phyloP scores from a whole-genome alignment of 2,888 invertebrate species.

The Desoria tigrina region DNA sequence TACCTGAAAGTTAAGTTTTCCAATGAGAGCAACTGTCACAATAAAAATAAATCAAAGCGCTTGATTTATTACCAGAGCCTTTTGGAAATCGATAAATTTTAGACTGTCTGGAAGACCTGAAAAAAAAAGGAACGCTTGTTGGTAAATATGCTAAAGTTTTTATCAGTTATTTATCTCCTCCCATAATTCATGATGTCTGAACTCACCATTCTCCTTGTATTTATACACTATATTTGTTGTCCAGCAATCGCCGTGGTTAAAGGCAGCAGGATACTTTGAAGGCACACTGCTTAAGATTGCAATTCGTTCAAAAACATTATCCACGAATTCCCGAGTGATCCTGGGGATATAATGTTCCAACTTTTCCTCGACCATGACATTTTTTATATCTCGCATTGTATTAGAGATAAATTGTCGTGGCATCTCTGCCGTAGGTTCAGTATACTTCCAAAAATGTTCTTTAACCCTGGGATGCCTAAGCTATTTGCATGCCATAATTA shows the following conservation, averaged over 20 bases:
- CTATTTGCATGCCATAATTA: too few species aligned
- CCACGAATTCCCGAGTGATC: not conserved
- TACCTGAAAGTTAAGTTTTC: conserved; percentile 5
- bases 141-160: too few species aligned
- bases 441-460: not conserved
- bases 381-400: conserved; percentile 7
- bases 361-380: conserved; percentile 6
- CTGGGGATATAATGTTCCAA: not conserved
- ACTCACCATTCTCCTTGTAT: conserved; percentile 11
- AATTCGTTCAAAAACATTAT: not conserved
- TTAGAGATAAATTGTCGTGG: not conserved
- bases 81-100: conserved; percentile 20
- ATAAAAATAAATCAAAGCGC: too few species aligned
- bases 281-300: not conserved
- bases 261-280: conserved; percentile 14
- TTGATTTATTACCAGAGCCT: not conserved
- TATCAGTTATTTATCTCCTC: too few species aligned
- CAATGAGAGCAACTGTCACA: too few species aligned
- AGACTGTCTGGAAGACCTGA: not conserved
- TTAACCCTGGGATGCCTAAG: too few species aligned
- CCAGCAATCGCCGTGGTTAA: conserved; percentile 22
- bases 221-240: conserved; percentile 16
- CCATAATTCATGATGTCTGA: too few species aligned
- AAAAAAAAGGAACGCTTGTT: too few species aligned
- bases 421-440: conserved; percentile 2